Evolutionary conservation across 2,797 vertebrate genomes (phyloP), one percentile per base, ranked within the genome.

Genomic region (Simalia tracyae): DNA sequence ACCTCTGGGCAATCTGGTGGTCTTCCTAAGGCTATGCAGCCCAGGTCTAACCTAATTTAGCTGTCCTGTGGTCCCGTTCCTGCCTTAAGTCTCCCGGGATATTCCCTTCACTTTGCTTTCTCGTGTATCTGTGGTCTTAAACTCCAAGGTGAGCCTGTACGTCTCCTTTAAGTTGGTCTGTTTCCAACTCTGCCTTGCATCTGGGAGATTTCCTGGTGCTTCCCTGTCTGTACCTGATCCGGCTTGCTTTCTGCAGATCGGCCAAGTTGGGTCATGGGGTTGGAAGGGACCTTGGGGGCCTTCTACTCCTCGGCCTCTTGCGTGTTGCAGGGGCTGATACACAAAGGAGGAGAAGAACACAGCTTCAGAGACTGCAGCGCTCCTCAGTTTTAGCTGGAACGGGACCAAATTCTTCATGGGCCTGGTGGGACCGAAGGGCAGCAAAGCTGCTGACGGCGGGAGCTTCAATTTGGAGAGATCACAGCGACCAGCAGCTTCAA

Each of bases 401-500:
- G 56, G 86, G 91, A n/a, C 89, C 36, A 42, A 28, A 86, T 93
- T 92, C 92, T 76, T 94, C 91, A 36, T 31, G 89, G 17, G 12
- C 56, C 93, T 87, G 1, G 42, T 0, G 3, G 93, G 94, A 87
- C 24, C 31, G 31, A 0, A 31, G n/a, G 1, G 14, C 1, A 0
- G n/a, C 5, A 11, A 26, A 54, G 56, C 63, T 26, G 17, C 68
- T 87, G 42, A 28, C 0, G 4, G 15, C 1, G 64, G 63, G 84
- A 15, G 56, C 72, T 91, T 15, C 92, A 1, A 84, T 50, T 36
- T 90, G 1, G 31, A 84, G 87, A 28, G 0, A 0, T 90, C 91
- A 86, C 84, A 81, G 92, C 92, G 84, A 63, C 4, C 2, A 3
- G n/a, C 87, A 85, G 86, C 84, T 28, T 93, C 93, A 96, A 95